Evolutionary conservation across 2,797 vertebrate genomes (phyloP), one percentile per base, ranked within the genome.

Genomic region (Cirrhinus molitorella): DNA sequence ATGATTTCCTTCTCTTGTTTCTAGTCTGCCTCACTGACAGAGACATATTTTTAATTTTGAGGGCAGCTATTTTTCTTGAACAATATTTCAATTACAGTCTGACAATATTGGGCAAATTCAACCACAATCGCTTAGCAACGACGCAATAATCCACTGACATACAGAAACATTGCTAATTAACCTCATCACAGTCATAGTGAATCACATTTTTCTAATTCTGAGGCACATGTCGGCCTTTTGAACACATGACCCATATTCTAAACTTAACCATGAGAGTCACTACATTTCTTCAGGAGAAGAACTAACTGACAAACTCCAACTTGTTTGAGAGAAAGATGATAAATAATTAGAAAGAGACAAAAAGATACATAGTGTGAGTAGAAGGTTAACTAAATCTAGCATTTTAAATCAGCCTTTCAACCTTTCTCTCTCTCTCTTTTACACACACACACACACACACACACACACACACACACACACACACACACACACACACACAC

Each of bases 401-500:
- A 83, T 45, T 83, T 67, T 31, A 74, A 49, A 25, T 17, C 23
- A 63, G 67, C 43, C n/a, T n/a, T n/a, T 17, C 31, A 40, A 25
- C 25, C 7, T 51, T 45, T 74, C 75, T 59, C 21, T 59, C 51
- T 34, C 79, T 40, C 79, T 79, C n/a, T 63, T 45, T n/a, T 57
- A 31, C 45, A 59, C 49, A 51, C 47, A 82, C 85, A 77, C 83
- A 74, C 76, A 86, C 45, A 31, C 43, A 28, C 67, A 28, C 43
- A 57, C 47, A 51, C 45, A 82, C 85, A 70, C 81, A 31, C 53
- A 28, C 67, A 31, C 43, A 59, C 49, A 51, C 45, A 82, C 85
- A 70, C 81, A 31, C 63, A 86, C 37, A 70, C 61, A 49, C 47
- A 85, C 67, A 37, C 57, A 34, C 34, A 65, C 78, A 91, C 37